phyloP scores from a whole-genome alignment of 2,797 vertebrate species.

The Menidia menidia region DNA sequence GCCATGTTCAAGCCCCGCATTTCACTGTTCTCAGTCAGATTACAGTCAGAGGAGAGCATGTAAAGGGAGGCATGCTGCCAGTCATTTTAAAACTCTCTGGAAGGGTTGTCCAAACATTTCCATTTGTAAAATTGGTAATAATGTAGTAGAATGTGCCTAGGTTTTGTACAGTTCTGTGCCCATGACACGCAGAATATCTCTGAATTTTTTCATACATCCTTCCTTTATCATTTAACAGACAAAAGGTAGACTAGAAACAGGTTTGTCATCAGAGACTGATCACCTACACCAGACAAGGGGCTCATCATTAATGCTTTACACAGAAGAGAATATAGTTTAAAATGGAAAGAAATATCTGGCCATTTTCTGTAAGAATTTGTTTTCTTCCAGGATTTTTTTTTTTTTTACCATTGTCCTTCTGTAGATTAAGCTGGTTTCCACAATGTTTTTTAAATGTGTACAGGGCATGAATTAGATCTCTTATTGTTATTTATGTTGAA shows the following conservation, averaged over 20 bases:
- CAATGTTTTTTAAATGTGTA: slow-evolving; percentile 28
- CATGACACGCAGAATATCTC: neutral
- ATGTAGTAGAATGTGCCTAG: slow-evolving; percentile 29
- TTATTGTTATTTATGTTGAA: slow-evolving; percentile 32
- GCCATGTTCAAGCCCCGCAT: slow-evolving; percentile 18
- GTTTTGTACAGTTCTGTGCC: slow-evolving; percentile 29
- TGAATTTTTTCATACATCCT: slow-evolving; percentile 13
- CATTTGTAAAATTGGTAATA: slow-evolving; percentile 38
- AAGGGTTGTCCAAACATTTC: slow-evolving; percentile 72
- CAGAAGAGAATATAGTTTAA: neutral
- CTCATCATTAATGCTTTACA: slow-evolving; percentile 1
- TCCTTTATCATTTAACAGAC: slow-evolving; percentile 4
- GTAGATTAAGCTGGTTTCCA: slow-evolving; percentile 2
- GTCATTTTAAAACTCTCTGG: slow-evolving; percentile 73
- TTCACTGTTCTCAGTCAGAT: slow-evolving; percentile 12
- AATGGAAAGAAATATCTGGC: neutral
- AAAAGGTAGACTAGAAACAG: slow-evolving; percentile 1
- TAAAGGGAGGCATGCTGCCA: slow-evolving; percentile 27
- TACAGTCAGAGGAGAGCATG: slow-evolving; percentile 35
- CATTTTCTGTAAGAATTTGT: neutral
- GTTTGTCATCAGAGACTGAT: neutral
- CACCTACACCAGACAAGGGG: neutral
- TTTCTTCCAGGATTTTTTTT: neutral
- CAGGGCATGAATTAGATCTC: slow-evolving; percentile 25
- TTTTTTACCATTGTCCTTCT: neutral